A percentile compares a stretch with the other conserved stretches of the same genome.
Conservation (phyloP, 2,797 vertebrate species). For the Okamejei kenojei region DNA sequence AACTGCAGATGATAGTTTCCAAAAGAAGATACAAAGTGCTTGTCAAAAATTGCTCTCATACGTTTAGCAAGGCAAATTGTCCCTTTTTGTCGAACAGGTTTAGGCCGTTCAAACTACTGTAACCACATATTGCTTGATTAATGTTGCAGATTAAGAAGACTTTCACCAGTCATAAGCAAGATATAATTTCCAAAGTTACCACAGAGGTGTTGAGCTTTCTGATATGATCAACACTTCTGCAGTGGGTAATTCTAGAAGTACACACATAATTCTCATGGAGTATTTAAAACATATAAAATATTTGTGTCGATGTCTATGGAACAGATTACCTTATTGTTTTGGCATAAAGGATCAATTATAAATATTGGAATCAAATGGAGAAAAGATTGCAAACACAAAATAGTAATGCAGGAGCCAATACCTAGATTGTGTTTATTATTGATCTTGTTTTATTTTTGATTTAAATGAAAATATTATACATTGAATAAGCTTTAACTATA, state of each 20-base stretch:
- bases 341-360: neutral
- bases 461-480: neutral
- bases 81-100: neutral
- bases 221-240: neutral
- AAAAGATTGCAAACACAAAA: neutral
- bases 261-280: neutral
- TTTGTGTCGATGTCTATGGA: neutral
- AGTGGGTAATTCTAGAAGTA: constrained; percentile 8
- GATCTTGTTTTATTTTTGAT: neutral
- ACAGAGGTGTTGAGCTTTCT: neutral
- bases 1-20: no score
- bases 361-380: neutral
- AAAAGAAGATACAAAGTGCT: no score
- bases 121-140: neutral
- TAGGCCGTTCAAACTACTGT: neutral
- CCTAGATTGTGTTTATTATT: neutral
- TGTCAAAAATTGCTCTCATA: neutral
- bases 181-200: neutral
- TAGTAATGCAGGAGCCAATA: neutral
- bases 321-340: constrained; percentile 10
- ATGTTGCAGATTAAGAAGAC: neutral
- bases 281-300: constrained; percentile 1
- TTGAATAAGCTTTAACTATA: neutral
- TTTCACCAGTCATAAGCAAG: neutral
- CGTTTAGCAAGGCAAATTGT: neutral